Percentiles rank a stretch among this genome's conserved stretches.
These are phyloP conservation scores for Seira ritae DNA, from an alignment of 2,888 invertebrate genomes.

Conservation along the genomic window DNA sequence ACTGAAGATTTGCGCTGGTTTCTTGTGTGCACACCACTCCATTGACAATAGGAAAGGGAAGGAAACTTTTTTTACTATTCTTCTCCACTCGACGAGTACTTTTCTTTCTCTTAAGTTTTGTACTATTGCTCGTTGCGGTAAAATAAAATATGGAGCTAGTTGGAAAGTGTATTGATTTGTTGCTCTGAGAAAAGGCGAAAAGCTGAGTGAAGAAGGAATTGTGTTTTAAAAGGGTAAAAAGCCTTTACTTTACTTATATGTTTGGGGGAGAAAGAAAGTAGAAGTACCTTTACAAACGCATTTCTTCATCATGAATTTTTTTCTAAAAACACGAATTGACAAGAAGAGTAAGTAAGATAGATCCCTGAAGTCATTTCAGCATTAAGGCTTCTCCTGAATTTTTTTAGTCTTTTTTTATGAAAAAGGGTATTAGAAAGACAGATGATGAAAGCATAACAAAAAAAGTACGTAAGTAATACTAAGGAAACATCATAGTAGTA, in stretches of 20 bases:
- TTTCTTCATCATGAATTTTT: not conserved
- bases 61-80: slow-evolving; percentile 10
- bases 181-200: not conserved
- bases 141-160: not conserved
- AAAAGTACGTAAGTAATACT: slow-evolving; percentile 13
- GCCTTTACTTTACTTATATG: too few relatives aligned
- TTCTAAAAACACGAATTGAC: not conserved
- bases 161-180: not conserved
- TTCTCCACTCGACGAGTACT: too few relatives aligned
- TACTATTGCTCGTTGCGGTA: not conserved
- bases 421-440: not conserved
- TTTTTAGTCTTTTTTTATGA: not conserved
- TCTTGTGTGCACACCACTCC: slow-evolving; percentile 21
- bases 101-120: not conserved
- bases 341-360: not conserved
- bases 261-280: not conserved
- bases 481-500: not conserved
- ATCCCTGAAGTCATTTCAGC: not conserved
- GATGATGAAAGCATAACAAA: slow-evolving; percentile 55
- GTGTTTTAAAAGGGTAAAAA: too few relatives aligned
- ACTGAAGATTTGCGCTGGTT: slow-evolving; percentile 45
- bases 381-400: not conserved
- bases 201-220: not conserved
- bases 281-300: not conserved
- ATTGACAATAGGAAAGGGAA: slow-evolving; percentile 31